phyloP scores from a whole-genome alignment of 2,113 vertebrate genomes.

The Notarius lentiginosus region DNA sequence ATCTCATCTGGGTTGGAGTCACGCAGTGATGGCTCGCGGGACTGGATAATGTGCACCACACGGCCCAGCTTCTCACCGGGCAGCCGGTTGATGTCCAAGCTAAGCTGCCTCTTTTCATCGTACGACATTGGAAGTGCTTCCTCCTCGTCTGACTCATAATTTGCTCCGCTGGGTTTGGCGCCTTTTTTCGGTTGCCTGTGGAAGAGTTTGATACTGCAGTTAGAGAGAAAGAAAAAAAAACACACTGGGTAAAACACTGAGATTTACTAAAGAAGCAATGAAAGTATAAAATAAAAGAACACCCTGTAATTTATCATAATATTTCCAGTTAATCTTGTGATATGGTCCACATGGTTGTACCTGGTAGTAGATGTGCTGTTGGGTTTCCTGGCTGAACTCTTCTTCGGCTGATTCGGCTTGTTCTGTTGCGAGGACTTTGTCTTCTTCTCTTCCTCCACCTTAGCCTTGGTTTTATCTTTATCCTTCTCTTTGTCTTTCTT shows the following conservation, averaged over 20 bases:
- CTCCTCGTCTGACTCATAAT: constrained; percentile 89
- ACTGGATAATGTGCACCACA: constrained; percentile 97
- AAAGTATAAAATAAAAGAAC: background rate
- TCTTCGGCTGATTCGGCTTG: constrained; percentile 84
- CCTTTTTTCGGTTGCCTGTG: constrained; percentile 89
- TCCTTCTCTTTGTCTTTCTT: constrained; percentile 83
- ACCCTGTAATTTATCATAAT: background rate
- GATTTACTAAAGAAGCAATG: background rate
- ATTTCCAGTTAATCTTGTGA: background rate
- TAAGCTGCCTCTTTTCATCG: constrained; percentile 94
- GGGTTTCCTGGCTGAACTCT: constrained; percentile 85
- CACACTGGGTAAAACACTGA: background rate
- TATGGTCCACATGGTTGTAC: constrained; percentile 49
- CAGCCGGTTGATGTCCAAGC: constrained; percentile 94
- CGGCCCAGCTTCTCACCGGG: constrained; percentile 95
- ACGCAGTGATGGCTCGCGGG: constrained; percentile 90
- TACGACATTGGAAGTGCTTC: constrained; percentile 95
- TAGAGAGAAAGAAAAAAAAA: background rate
- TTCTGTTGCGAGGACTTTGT: constrained; percentile 77
- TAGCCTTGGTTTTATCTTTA: constrained; percentile 79
- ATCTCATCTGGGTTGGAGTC: constrained; percentile 99
- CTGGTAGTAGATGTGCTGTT: constrained; percentile 82
- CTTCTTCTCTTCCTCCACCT: constrained; percentile 88
- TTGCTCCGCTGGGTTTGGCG: constrained; percentile 73
- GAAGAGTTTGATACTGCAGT: background rate